phyloP scores from a whole-genome alignment of 1,140 invertebrate species.

The Drosophila quadrilineata region DNA sequence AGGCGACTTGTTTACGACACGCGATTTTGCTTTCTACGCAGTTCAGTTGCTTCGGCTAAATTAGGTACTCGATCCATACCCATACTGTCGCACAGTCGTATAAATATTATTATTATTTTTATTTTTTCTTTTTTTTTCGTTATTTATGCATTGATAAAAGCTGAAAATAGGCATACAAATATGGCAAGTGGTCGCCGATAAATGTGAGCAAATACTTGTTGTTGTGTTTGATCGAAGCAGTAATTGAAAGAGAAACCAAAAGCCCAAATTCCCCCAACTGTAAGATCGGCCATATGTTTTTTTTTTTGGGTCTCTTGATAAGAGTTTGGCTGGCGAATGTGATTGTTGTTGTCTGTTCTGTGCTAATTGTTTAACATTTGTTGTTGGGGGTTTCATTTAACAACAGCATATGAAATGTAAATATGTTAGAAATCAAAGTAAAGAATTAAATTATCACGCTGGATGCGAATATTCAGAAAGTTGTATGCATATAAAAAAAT shows the following conservation, averaged over 20 bases:
- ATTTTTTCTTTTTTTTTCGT: conserved; percentile 12
- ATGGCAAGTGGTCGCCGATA: conserved; percentile 39
- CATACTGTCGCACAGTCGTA: not conserved
- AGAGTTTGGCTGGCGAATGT: not conserved
- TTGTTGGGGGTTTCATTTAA: too few species aligned
- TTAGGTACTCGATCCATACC: conserved; percentile 26
- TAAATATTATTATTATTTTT: conserved; percentile 7
- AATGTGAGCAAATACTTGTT: conserved; percentile 39
- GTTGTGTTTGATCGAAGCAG: not conserved
- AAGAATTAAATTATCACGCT: conserved; percentile 31
- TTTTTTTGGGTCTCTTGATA: not conserved
- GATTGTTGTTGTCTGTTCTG: not conserved
- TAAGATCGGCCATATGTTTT: not conserved
- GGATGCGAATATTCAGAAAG: too few species aligned
- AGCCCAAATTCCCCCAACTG: not conserved
- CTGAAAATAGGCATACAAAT: conserved; percentile 54
- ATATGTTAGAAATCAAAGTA: conserved; percentile 1
- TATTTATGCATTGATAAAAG: conserved; percentile 63
- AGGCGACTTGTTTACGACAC: conserved; percentile 66
- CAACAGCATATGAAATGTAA: conserved; percentile 5
- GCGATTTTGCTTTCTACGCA: conserved; percentile 72
- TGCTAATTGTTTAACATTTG: conserved; percentile 22
- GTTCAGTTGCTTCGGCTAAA: conserved; percentile 61
- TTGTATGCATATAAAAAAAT: too few species aligned
- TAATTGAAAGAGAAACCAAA: not conserved